These are phyloP conservation scores for Cydia pomonella DNA, from an alignment of 1,140 invertebrate species.

Conservation along the genomic window DNA sequence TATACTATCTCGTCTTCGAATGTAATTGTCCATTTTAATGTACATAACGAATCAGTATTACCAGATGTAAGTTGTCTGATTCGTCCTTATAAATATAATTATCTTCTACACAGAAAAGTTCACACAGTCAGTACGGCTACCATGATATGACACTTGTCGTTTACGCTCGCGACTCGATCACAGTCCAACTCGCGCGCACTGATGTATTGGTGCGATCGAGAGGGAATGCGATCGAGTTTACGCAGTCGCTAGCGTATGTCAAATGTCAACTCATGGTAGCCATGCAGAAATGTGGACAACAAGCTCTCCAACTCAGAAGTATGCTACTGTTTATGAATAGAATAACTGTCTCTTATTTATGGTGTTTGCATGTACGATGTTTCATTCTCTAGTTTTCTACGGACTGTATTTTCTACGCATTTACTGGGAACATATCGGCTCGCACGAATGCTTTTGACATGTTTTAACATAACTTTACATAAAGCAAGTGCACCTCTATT, in stretches of 20 bases:
- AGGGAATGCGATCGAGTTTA: no score
- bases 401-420: constrained; percentile 15
- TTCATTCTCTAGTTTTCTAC: neutral
- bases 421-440: constrained; percentile 24
- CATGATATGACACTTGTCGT: no score
- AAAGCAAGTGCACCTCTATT: neutral
- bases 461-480: neutral
- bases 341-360: neutral
- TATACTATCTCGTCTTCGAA: neutral
- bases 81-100: neutral
- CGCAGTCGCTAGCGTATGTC: no score
- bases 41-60: neutral
- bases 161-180: no score
- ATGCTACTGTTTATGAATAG: no score
- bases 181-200: no score
- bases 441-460: neutral
- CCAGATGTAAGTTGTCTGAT: neutral
- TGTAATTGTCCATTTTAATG: neutral
- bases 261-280: no score
- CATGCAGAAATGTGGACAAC: no score
- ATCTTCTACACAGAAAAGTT: neutral
- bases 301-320: no score
- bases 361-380: neutral
- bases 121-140: neutral
- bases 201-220: no score